Conservation (phyloP, 2,113 vertebrate genomes). For the Eurypyga helias region DNA sequence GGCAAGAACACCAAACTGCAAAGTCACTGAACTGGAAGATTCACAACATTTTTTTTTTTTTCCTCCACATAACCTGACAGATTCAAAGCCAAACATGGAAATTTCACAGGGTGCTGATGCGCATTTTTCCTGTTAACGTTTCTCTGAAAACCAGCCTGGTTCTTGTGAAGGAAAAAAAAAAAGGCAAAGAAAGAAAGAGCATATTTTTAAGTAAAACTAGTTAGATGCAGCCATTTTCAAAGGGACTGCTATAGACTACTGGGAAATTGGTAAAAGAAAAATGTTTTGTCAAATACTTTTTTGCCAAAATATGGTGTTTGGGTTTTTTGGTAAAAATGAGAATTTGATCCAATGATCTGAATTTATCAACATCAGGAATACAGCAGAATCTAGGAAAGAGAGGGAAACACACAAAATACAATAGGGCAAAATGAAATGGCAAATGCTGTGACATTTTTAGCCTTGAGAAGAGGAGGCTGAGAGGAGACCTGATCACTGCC, state of each 20-base stretch:
- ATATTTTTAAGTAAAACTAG: not conserved
- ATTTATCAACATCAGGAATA: not conserved
- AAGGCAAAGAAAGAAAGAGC: not conserved
- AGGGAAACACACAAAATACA: not conserved
- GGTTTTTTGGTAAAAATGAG: not conserved
- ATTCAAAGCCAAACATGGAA: slow-evolving; percentile 10
- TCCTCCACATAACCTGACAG: not conserved
- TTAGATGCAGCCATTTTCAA: not conserved
- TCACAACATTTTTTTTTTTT: not conserved
- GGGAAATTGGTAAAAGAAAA: not conserved
- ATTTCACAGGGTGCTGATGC: not conserved
- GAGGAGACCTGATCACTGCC: too few species aligned
- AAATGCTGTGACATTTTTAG: not conserved
- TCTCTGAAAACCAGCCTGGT: not conserved
- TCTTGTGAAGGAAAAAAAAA: not conserved
- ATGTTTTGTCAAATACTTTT: not conserved
- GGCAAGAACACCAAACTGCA: not conserved
- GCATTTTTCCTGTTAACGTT: not conserved
- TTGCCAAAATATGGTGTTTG: not conserved
- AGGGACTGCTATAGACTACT: not conserved
- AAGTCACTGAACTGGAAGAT: not conserved
- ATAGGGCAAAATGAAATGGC: not conserved
- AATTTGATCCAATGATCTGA: not conserved
- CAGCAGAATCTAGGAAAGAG: not conserved
- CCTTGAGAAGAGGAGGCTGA: too few species aligned